Evolutionary conservation across 2,888 invertebrate genomes (phyloP).

Genomic region (Eilema caniola): DNA sequence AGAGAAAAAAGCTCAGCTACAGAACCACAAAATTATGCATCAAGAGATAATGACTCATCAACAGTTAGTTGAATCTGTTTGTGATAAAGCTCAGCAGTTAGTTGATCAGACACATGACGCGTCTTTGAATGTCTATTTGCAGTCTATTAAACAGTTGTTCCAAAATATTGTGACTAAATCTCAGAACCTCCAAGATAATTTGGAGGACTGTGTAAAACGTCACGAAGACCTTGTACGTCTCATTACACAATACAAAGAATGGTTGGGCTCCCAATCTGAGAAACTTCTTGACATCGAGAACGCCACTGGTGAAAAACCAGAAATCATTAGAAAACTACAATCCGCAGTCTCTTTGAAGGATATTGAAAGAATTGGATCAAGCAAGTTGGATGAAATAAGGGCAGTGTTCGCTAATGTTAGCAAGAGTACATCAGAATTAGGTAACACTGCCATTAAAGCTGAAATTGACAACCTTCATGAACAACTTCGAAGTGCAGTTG

Average conservation of each 20-base stretch:
- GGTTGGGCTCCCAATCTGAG: slow-evolving; percentile 93
- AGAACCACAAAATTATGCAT: slow-evolving; percentile 97
- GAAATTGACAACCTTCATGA: slow-evolving; percentile 91
- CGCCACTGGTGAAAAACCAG: slow-evolving; percentile 93
- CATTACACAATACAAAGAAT: slow-evolving; percentile 92
- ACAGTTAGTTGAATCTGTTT: slow-evolving; percentile 95
- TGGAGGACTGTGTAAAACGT: slow-evolving; percentile 94
- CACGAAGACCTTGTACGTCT: slow-evolving; percentile 93
- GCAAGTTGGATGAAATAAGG: slow-evolving; percentile 90
- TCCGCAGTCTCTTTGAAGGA: slow-evolving; percentile 89
- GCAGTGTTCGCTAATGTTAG: slow-evolving; percentile 89
- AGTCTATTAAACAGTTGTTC: slow-evolving; percentile 96
- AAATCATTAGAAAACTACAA: slow-evolving; percentile 91
- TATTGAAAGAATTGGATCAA: slow-evolving; percentile 89
- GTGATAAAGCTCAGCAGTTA: slow-evolving; percentile 96
- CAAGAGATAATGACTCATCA: slow-evolving; percentile 98
- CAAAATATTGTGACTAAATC: slow-evolving; percentile 95
- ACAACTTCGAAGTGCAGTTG: slow-evolving; percentile 89
- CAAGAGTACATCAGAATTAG: slow-evolving; percentile 93
- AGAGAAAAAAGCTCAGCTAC: slow-evolving; percentile 96
- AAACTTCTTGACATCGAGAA: slow-evolving; percentile 94
- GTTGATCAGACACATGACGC: slow-evolving; percentile 97
- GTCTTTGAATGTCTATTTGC: slow-evolving; percentile 93
- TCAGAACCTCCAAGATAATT: slow-evolving; percentile 93
- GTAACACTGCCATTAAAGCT: slow-evolving; percentile 90